These are phyloP conservation scores for Nothobranchius furzeri DNA, from an alignment of 2,113 vertebrate species.

Conservation along the genomic window DNA sequence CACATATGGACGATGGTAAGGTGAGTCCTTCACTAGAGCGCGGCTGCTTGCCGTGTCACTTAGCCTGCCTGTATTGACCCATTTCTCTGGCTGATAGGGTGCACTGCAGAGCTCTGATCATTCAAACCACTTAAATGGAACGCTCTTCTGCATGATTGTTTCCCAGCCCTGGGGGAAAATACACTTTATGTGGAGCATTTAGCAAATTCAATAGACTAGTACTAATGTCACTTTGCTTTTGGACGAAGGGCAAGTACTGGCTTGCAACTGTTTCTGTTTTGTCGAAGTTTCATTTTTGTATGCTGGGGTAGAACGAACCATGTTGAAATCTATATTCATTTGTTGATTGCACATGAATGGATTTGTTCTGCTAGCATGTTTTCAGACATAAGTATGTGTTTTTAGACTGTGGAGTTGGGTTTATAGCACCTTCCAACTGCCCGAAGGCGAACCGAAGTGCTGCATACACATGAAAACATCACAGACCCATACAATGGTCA, in stretches of 20 bases:
- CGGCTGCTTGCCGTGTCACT: conserved; percentile 75
- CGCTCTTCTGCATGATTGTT: conserved; percentile 71
- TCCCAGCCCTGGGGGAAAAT: conserved; percentile 74
- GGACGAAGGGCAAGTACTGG: conserved; percentile 67
- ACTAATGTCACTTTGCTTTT: conserved; percentile 74
- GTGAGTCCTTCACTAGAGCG: conserved; percentile 52
- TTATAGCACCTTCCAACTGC: background rate
- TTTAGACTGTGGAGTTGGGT: background rate
- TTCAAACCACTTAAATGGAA: conserved; percentile 80
- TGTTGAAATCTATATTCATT: conserved; percentile 73
- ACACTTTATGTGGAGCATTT: conserved; percentile 79
- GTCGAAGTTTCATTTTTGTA: conserved; percentile 68
- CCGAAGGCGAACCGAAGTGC: too few species aligned
- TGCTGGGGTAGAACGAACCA: conserved; percentile 53
- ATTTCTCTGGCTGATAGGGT: conserved; percentile 72
- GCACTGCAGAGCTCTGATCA: conserved; percentile 67
- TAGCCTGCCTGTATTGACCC: conserved; percentile 76
- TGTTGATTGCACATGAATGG: conserved; percentile 70
- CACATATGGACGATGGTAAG: conserved; percentile 53
- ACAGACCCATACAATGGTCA: too few species aligned
- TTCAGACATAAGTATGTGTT: conserved; percentile 16
- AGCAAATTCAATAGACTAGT: conserved; percentile 77
- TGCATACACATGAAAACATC: too few species aligned
- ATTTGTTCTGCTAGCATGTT: conserved; percentile 58
- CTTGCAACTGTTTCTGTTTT: conserved; percentile 56